Evolutionary conservation across 2,113 vertebrate species (phyloP).

Genomic region (Canis aureus): DNA sequence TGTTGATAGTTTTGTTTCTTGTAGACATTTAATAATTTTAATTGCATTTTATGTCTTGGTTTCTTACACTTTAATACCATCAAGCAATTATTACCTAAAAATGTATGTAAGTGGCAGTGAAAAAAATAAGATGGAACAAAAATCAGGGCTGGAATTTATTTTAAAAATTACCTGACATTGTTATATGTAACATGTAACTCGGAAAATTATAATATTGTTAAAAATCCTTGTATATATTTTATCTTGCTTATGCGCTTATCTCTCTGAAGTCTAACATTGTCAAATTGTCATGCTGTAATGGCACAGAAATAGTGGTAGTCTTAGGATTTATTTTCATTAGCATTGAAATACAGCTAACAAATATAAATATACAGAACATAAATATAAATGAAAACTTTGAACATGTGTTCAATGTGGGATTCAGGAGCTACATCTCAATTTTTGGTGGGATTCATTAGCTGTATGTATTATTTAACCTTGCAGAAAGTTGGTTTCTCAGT

Average conservation of each 20-base stretch:
- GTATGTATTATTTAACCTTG: constrained; percentile 56
- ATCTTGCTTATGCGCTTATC: background rate
- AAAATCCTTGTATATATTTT: background rate
- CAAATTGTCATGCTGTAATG: background rate
- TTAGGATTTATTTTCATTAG: constrained; percentile 23
- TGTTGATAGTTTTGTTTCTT: background rate
- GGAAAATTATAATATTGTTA: constrained; percentile 38
- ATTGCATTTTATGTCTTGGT: background rate
- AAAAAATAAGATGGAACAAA: background rate
- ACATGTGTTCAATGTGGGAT: background rate
- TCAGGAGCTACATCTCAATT: background rate
- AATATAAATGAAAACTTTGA: background rate
- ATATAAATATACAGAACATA: background rate
- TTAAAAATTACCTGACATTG: background rate
- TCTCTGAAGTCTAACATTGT: background rate
- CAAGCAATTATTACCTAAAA: background rate
- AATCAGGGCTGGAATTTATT: background rate
- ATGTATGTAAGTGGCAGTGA: background rate
- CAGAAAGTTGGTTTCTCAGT: constrained; percentile 37
- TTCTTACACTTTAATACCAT: background rate
- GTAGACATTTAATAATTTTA: background rate
- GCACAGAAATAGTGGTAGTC: background rate
- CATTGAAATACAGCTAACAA: background rate
- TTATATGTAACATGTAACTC: background rate
- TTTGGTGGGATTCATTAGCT: constrained; percentile 21